These are phyloP conservation scores for Achatina immaculata DNA, from an alignment of 1,140 invertebrate species.

Conservation along the genomic window DNA sequence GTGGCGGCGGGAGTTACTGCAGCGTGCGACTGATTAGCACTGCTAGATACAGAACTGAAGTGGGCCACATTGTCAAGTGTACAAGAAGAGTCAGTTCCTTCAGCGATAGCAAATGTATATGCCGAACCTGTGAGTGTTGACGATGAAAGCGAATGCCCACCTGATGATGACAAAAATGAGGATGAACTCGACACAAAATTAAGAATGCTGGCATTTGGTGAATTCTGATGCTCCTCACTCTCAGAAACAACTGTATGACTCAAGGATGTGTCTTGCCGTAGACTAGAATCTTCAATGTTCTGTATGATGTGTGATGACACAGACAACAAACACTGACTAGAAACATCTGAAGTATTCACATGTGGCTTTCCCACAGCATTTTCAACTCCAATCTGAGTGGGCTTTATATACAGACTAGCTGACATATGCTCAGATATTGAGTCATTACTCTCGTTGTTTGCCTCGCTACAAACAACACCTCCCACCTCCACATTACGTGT, in stretches of 20 bases:
- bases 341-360: not conserved
- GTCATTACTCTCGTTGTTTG: conserved; percentile 12
- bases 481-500: not conserved
- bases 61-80: not conserved
- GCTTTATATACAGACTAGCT: not conserved
- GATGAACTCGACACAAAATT: not conserved
- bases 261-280: not conserved
- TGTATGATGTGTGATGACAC: not conserved
- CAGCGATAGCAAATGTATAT: not conserved
- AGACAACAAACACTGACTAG: not conserved
- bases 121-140: not conserved
- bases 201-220: not conserved
- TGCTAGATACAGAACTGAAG: not conserved
- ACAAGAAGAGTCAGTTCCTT: not conserved
- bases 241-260: not conserved
- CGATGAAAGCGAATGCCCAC: not conserved
- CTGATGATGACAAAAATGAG: not conserved
- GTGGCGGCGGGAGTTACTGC: not conserved
- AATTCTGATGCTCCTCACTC: not conserved
- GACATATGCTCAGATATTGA: conserved; percentile 27
- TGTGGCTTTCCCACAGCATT: not conserved
- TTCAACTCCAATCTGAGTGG: not conserved
- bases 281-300: not conserved
- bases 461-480: not conserved
- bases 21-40: not conserved